A percentile compares a stretch with the other conserved stretches of the same genome.
Conservation (phyloP, 2,888 invertebrate species). For the Lepidochrysops patricia region DNA sequence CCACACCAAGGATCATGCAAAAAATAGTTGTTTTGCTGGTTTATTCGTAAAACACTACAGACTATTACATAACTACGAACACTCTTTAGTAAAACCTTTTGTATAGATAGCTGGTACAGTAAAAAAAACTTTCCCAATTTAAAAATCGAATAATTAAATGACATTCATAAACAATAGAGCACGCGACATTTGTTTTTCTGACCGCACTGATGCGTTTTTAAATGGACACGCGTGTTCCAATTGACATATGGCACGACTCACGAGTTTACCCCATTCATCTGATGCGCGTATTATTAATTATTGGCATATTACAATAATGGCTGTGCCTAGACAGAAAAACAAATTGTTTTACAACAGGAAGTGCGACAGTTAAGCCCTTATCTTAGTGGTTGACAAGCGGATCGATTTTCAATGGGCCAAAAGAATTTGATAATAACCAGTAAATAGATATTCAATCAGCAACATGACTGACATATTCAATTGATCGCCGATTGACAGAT, state of each 20-base stretch:
- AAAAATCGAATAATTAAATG: neutral
- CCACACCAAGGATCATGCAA: neutral
- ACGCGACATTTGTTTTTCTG: constrained; percentile 7
- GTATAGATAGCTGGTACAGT: no score
- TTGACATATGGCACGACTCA: constrained; percentile 24
- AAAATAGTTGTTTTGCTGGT: neutral
- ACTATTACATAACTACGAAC: no score
- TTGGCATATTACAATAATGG: constrained; percentile 8
- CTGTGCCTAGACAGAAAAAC: no score
- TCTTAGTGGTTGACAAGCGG: no score
- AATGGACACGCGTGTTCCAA: constrained; percentile 38
- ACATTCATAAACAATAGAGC: neutral
- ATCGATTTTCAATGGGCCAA: neutral
- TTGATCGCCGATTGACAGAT: neutral
- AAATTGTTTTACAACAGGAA: no score
- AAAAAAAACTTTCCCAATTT: neutral
- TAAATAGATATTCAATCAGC: no score
- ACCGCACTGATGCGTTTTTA: constrained; percentile 41
- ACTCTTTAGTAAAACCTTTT: no score
- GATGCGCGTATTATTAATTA: constrained; percentile 5
- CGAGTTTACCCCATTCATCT: constrained; percentile 18
- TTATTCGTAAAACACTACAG: no score
- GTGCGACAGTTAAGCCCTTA: no score
- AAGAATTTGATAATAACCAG: no score
- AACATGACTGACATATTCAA: neutral